Evolutionary conservation across 2,888 invertebrate genomes (phyloP), one percentile per base, ranked within the genome.

Genomic region (Liopterus haemorrhoidalis): DNA sequence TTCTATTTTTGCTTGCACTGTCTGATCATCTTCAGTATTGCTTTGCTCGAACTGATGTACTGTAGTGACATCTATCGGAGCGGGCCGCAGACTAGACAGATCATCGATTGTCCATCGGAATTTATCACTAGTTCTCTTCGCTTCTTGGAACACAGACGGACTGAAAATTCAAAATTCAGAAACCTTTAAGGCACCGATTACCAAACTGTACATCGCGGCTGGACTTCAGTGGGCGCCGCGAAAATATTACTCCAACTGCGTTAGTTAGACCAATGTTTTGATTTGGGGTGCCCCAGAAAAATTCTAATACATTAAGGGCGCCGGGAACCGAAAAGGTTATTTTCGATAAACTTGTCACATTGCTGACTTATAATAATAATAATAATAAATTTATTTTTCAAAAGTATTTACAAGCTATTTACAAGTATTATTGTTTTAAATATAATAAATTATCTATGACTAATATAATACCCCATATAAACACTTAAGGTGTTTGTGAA

Each of bases 41-140:
- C 33, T 70, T 0, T 78, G 71, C 54, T 74, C 76, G 56, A 76
- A 75, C 56, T 81, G 79, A 54, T 79, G 76, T 40, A 73, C 68
- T 38, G 78, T 76, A 38, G 71, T 64, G 54, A 75, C 81, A 50
- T 82, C 81, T 45, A 85, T 82, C 53, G 79, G 78, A 2, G 77
- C 79, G 15, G 84, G 84, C 36, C 76, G 73, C 45, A 84, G 66
- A n/a, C 67, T 69, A 41, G 82, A 81, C 6, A 80, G 70, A 58
- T 83, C 81, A 48, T 84, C 82, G 48, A 84, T 81, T 35, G 78
- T 80, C 84, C 84, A 85, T 44, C 71, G 68, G 57, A 80, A 81
- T 44, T 70, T 71, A n/a, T 71, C 65, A 5, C 68, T 70, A 48
- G 59, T 58, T 49, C 66, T 63, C 8, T 65, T 58, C 22, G 59